Base-by-base conservation (phyloP, 2,113 vertebrate genomes). In the Sclerurus mexicanus region DNA sequence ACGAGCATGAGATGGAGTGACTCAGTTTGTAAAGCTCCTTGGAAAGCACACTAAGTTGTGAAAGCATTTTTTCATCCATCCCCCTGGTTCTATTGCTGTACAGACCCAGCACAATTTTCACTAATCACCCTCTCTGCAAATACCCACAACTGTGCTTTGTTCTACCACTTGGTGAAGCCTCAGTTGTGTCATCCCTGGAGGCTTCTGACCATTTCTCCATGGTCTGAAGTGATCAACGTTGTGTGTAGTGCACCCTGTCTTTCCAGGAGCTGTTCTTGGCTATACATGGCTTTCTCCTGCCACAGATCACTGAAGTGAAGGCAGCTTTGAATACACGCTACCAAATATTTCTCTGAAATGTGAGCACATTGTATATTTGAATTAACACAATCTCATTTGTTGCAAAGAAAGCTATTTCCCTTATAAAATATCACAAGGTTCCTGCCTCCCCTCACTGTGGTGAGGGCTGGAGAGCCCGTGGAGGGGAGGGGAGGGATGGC, bases 1-100 rank as follows among this genome's bases (percentile, higher is more conserved):
- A 52, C 42, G 37, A 56, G 35, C 20, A 39, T 39, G 28, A 64
- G 49, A 27, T 42, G 22, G 39, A 44, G 31, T 5, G 7, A 22
- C 10, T 66, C 4, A 1, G 8, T 20, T 60, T 81, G 73, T 84
- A 89, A 40, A 87, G 22, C 59, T 87, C 59, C 40, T 74, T 44
- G 64, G 49, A 78, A 87, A 67, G 42, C 11, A 42, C 0, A 0
- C 28, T 58, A 77, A n/a, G 14, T 11, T 44, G 20, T 0, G 0
- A 39, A 72, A 44, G 18, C 33, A 5, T 5, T 52, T 30, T 71
- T 73, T 56, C 12, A 15, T 80, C 13, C 9, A 4, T 50, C 23
- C 18, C 6, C 11, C 74, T 77, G 31, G n/a, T 46, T 63, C 12
- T 47, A 0, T 25, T 71, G 33, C 69, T 84, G 35, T 62, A 37